Evolutionary conservation across 2,113 vertebrate genomes (phyloP).

Genomic region (Calidris pygmaea): DNA sequence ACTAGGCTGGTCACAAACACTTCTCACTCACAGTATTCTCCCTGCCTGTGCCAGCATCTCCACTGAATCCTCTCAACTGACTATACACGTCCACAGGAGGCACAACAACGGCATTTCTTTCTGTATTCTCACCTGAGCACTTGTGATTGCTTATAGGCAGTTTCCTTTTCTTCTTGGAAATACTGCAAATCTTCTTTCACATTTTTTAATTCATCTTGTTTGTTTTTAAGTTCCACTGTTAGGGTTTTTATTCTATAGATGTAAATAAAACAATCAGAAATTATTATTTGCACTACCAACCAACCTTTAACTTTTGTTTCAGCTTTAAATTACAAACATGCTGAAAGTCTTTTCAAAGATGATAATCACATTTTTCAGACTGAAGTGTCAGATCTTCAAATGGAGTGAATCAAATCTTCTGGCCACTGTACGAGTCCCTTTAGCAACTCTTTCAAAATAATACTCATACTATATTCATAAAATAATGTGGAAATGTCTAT

Average conservation of each 20-base stretch:
- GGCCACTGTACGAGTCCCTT: neutral
- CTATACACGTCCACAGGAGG: neutral
- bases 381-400: neutral
- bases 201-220: constrained; percentile 68
- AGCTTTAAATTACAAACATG: neutral
- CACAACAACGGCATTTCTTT: neutral
- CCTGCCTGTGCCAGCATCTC: constrained; percentile 38
- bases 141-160: constrained; percentile 65
- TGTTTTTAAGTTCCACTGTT: constrained; percentile 71
- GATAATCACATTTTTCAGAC: neutral
- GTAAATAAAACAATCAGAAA: neutral
- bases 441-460: neutral
- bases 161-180: constrained; percentile 70
- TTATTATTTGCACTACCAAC: neutral
- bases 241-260: constrained; percentile 66
- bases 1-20: neutral
- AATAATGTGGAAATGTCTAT: neutral
- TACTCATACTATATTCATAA: neutral
- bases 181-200: constrained; percentile 60
- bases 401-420: neutral
- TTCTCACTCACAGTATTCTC: constrained; percentile 58
- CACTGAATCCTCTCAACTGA: neutral
- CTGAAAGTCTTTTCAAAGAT: neutral
- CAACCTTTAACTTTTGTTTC: neutral
- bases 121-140: constrained; percentile 75